Percentiles rank a stretch among this genome's conserved stretches.
These are phyloP conservation scores for Morpho deidamia DNA, from an alignment of 2,888 invertebrate genomes.

Conservation along the genomic window DNA sequence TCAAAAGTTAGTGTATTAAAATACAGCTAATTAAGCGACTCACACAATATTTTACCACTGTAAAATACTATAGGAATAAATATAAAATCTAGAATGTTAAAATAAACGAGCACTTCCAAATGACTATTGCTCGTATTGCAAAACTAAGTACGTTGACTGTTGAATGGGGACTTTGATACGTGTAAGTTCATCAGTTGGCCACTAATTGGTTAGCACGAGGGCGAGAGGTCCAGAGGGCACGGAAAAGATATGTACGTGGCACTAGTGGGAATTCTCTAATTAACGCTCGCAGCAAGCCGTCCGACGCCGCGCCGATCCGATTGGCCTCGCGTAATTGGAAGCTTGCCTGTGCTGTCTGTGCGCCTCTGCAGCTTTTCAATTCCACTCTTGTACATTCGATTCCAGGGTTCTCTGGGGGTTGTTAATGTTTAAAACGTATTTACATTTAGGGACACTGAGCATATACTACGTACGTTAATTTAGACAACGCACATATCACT, in stretches of 20 bases:
- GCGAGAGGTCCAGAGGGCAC: slow-evolving; percentile 44
- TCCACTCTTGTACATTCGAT: slow-evolving; percentile 13
- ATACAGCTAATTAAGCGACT: too few species aligned
- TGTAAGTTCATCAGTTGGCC: slow-evolving; percentile 55
- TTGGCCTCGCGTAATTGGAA: slow-evolving; percentile 48
- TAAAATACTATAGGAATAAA: too few species aligned
- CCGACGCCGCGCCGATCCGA: slow-evolving; percentile 31
- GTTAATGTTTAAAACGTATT: background rate
- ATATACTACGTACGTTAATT: too few species aligned
- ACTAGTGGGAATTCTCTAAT: slow-evolving; percentile 58
- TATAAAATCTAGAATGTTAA: too few species aligned
- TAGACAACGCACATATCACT: too few species aligned
- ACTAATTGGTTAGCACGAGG: slow-evolving; percentile 65
- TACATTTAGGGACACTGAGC: background rate
- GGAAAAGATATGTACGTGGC: slow-evolving; percentile 34
- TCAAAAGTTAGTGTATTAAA: too few species aligned
- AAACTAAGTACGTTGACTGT: slow-evolving; percentile 26
- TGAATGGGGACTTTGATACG: slow-evolving; percentile 54
- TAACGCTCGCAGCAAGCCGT: slow-evolving; percentile 43
- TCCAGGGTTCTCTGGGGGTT: background rate
- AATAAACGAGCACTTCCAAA: too few species aligned
- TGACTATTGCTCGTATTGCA: too few species aligned
- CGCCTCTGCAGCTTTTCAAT: slow-evolving; percentile 30
- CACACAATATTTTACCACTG: too few species aligned
- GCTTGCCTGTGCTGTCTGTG: slow-evolving; percentile 34